Base-by-base conservation (phyloP, 1,140 invertebrate species). In the Caenorhabditis briggsae region DNA sequence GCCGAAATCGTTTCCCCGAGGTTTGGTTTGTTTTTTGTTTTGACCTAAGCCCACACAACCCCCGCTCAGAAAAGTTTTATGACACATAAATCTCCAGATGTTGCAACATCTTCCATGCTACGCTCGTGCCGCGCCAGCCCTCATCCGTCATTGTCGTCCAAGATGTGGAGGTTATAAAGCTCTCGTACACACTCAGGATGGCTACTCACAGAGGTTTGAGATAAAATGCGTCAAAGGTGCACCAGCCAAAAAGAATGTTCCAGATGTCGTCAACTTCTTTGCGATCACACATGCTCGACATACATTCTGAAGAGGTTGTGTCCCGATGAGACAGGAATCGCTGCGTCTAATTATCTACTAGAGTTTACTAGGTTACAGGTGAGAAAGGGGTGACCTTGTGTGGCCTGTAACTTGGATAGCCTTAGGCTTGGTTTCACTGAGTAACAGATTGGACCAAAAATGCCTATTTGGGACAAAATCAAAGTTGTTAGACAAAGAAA, bases 301-400 rank as follows among this genome's bases (percentile, higher is more conserved):
- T 87, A 48, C 50, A 88, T 92, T 56, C 64, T 91, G 11, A 59
- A 86, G 41, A 78, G 58, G 41, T 56, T 88, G 53, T 91, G 90
- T 74, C 90, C 91, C 12, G 25, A 65, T 43, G 61, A 46, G 74
- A 59, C 50, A 33, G 91, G 91, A 23, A 84, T 53, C 11, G 59
- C 86, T n/a, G 91, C 92, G 23, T 46, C 74, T 25, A 43, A 88
- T 65, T 92, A 90, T 84, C 82, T 92, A 14, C 70, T 90, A 7
- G 88, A 91, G 59, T 92, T 92, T 82, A 91, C 91, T 2, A 78
- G 89, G 59, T 48, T 89, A 59, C 91, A 92, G 87, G 91, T 91
- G 74, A 20, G 25, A 16, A 2, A 33, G 65, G 2, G 9, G 33
- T 18, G 16, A 6, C 33, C 33, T 33, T 33, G 33, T 33, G 33